phyloP scores from a whole-genome alignment of 2,113 vertebrate species.

The Planiliza haematocheilus region DNA sequence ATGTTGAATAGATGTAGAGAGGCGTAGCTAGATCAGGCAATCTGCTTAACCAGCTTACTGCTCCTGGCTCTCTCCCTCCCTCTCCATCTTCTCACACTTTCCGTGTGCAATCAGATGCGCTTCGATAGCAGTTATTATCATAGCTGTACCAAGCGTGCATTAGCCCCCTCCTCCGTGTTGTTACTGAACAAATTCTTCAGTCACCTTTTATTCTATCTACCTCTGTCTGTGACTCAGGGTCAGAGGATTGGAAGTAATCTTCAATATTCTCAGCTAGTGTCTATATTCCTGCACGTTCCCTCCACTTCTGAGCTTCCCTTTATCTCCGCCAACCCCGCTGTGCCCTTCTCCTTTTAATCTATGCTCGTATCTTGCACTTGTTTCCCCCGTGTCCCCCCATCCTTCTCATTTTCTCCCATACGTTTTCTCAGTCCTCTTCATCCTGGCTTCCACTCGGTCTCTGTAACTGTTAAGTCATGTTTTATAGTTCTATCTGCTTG shows the following conservation, averaged over 20 bases:
- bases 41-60: slow-evolving; percentile 70
- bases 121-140: slow-evolving; percentile 53
- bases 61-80: slow-evolving; percentile 56
- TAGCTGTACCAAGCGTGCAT: slow-evolving; percentile 58
- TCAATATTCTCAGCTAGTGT: slow-evolving; percentile 17
- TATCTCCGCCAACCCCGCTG: slow-evolving; percentile 23
- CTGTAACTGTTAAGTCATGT: slow-evolving; percentile 74
- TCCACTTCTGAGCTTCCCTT: slow-evolving; percentile 10
- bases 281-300: slow-evolving; percentile 19
- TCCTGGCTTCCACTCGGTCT: slow-evolving; percentile 42
- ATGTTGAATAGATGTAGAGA: slow-evolving; percentile 72
- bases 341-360: slow-evolving; percentile 50
- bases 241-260: slow-evolving; percentile 49
- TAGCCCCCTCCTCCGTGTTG: slow-evolving; percentile 48
- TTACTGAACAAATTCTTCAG: slow-evolving; percentile 44
- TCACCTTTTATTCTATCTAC: slow-evolving; percentile 22
- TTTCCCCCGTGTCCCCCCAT: slow-evolving; percentile 15
- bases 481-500: slow-evolving; percentile 79
- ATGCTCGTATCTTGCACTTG: slow-evolving; percentile 34
- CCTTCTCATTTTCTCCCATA: slow-evolving; percentile 14
- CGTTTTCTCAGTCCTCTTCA: slow-evolving; percentile 39
- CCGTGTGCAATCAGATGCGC: slow-evolving; percentile 53
- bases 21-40: slow-evolving; percentile 60
- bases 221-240: slow-evolving; percentile 32
- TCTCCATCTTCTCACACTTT: slow-evolving; percentile 55